Evolutionary conservation across 2,113 vertebrate species (phyloP).

Genomic region (Gymnogyps californianus): DNA sequence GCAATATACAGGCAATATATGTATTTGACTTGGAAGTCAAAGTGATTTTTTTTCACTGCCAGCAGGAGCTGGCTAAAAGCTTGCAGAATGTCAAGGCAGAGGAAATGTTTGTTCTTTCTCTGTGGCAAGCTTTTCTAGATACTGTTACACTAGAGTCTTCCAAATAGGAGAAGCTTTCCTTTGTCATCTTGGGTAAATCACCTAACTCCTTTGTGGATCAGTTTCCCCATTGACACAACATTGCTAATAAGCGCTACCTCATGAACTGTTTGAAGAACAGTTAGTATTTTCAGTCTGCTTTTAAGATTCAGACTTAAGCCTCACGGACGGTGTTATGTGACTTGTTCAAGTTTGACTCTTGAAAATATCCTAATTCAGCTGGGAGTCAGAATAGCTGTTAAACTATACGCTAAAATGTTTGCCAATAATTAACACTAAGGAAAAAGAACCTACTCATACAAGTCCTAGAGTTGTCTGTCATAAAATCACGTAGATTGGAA

Average conservation of each 20-base stretch:
- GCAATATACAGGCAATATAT: neutral
- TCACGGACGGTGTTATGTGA: neutral
- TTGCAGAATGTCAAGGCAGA: neutral
- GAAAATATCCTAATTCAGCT: neutral
- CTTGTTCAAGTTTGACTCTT: neutral
- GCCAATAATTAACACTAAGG: neutral
- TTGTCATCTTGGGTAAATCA: neutral
- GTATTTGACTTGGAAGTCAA: neutral
- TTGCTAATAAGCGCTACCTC: neutral
- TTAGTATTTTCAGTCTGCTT: neutral
- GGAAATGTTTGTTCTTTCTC: neutral
- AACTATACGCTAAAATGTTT: neutral
- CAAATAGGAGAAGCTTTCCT: neutral
- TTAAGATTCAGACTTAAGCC: neutral
- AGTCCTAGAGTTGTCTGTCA: neutral
- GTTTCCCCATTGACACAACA: neutral
- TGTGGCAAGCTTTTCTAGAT: neutral
- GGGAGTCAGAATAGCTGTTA: neutral
- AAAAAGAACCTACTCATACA: neutral
- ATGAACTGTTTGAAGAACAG: neutral
- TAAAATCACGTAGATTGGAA: neutral
- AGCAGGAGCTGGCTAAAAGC: neutral
- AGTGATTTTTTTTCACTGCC: neutral
- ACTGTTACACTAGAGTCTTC: neutral
- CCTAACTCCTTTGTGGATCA: neutral